phyloP scores from a whole-genome alignment of 2,797 vertebrate species.

The Squalus acanthias region DNA sequence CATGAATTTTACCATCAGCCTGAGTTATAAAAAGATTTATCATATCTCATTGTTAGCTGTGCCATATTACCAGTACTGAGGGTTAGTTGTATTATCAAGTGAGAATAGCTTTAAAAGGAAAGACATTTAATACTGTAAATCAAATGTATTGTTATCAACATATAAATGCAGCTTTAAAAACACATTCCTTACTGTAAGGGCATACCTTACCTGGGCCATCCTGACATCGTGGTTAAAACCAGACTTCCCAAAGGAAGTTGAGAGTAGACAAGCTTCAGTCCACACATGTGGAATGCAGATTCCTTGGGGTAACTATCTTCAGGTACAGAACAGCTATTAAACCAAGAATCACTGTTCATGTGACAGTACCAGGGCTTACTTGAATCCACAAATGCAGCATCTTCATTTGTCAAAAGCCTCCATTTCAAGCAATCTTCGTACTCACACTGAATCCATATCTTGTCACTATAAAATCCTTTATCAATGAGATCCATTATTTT shows the following conservation, averaged over 20 bases:
- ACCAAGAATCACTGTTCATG: constrained; percentile 45
- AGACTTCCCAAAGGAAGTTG: constrained; percentile 50
- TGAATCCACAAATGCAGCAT: constrained; percentile 41
- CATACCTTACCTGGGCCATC: constrained; percentile 49
- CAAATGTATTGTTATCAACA: too few species aligned
- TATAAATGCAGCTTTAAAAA: neutral
- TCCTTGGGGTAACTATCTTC: constrained; percentile 49
- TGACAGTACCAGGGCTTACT: constrained; percentile 46
- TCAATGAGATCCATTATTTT: constrained; percentile 39
- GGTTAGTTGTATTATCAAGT: neutral
- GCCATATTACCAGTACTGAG: too few species aligned
- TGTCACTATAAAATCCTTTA: constrained; percentile 40
- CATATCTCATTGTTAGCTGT: neutral
- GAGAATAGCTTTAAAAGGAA: too few species aligned
- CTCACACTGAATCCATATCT: constrained; percentile 48
- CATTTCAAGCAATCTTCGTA: constrained; percentile 50
- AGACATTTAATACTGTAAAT: too few species aligned
- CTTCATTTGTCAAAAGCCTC: constrained; percentile 46
- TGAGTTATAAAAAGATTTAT: neutral
- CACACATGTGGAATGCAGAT: constrained; percentile 45
- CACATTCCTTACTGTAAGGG: neutral
- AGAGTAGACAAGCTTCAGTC: constrained; percentile 47
- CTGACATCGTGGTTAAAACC: constrained; percentile 46
- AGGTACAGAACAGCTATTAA: constrained; percentile 48
- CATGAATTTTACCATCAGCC: neutral